phyloP scores from a whole-genome alignment of 2,888 invertebrate species.

The Teinopalpus imperialis region DNA sequence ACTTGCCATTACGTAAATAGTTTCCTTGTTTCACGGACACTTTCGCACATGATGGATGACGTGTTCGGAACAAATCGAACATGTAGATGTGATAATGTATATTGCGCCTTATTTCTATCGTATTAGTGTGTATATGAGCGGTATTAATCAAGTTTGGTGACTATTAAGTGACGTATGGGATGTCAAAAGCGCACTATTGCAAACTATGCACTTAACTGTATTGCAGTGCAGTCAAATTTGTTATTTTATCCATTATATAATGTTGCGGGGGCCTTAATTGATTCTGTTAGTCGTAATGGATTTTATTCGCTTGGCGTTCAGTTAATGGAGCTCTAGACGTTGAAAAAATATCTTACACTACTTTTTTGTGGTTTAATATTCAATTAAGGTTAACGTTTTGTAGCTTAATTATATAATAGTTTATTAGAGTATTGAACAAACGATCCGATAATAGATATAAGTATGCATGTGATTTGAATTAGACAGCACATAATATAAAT shows the following conservation, averaged over 20 bases:
- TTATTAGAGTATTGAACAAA: no score
- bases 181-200: constrained; percentile 28
- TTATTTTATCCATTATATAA: constrained; percentile 40
- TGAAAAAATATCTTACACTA: constrained; percentile 4
- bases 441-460: no score
- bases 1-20: constrained; percentile 52
- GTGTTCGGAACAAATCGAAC: not conserved
- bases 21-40: constrained; percentile 47
- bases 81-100: not conserved
- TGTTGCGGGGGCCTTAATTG: constrained; percentile 32
- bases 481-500: no score
- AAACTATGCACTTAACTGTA: constrained; percentile 64
- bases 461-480: no score
- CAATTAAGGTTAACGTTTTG: constrained; percentile 8
- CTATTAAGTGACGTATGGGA: constrained; percentile 20
- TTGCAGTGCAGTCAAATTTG: constrained; percentile 52
- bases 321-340: constrained; percentile 15
- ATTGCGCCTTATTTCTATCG: not conserved
- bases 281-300: constrained; percentile 33
- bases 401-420: no score
- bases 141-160: constrained; percentile 14
- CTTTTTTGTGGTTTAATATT: constrained; percentile 17
- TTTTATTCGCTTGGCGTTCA: constrained; percentile 21
- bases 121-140: constrained; percentile 5
- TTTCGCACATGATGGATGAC: constrained; percentile 58